A percentile compares a stretch with the other conserved stretches of the same genome.
These are phyloP conservation scores for Perca schrenkii DNA, from an alignment of 2,113 vertebrate species.

Conservation along the genomic window DNA sequence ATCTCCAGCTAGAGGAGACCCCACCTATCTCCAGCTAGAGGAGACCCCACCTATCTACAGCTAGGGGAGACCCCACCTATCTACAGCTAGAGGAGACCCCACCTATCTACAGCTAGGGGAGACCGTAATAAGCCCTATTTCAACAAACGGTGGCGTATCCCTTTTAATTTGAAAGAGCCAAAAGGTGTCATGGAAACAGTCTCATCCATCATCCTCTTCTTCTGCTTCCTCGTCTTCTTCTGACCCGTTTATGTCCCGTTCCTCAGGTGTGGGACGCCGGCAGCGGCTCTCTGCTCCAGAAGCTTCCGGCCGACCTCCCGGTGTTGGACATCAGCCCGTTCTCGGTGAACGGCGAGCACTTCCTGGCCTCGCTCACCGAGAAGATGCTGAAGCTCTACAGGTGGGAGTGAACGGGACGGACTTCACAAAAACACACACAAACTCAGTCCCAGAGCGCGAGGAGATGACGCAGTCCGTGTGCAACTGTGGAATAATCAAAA, in stretches of 20 bases:
- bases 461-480: not conserved
- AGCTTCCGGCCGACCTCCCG: conserved; percentile 89
- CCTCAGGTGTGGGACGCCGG: conserved; percentile 93
- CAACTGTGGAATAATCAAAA: not conserved
- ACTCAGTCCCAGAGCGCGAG: not conserved
- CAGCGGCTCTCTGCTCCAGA: conserved; percentile 90
- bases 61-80: no score
- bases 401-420: conserved; percentile 87
- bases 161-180: no score
- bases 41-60: no score
- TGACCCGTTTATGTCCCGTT: not conserved
- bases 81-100: no score
- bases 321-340: conserved; percentile 94
- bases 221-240: not conserved
- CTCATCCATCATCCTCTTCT: no score
- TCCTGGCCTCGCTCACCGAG: conserved; percentile 93
- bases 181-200: no score
- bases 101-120: no score
- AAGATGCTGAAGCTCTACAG: conserved; percentile 93
- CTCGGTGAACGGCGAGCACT: conserved; percentile 87
- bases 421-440: not conserved
- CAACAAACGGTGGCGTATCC: no score
- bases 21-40: no score
- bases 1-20: no score
- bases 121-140: no score